Evolutionary conservation across 2,113 vertebrate species (phyloP).

Genomic region (Serinus canaria): DNA sequence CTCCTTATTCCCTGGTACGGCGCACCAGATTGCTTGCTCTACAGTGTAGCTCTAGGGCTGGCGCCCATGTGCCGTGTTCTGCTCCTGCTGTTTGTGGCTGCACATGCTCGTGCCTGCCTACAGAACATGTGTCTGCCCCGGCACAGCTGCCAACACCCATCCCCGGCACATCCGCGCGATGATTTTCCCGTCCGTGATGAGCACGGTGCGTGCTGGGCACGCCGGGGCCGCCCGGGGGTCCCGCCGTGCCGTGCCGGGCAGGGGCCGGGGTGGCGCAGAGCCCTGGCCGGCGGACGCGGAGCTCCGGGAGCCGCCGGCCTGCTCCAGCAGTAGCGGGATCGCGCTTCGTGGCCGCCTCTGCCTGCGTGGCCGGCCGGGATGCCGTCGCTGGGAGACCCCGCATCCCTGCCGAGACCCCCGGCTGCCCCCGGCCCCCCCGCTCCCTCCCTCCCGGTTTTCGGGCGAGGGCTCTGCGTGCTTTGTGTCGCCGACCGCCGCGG

Average conservation of each 20-base stretch:
- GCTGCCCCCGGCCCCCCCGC: not conserved
- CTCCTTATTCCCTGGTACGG: fast-evolving
- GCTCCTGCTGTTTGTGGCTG: not conserved
- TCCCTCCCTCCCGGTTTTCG: not conserved
- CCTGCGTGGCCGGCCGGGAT: not conserved
- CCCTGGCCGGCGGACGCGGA: too few species aligned
- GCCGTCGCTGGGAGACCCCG: not conserved
- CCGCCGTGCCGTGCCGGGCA: not conserved
- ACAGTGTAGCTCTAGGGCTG: not conserved
- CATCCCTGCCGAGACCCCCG: not conserved
- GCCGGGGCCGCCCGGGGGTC: not conserved
- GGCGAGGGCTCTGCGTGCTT: conserved; percentile 42
- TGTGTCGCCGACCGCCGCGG: conserved; percentile 65
- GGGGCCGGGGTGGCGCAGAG: not conserved
- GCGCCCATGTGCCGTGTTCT: fast-evolving
- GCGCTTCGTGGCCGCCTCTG: too few species aligned
- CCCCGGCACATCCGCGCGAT: fast-evolving
- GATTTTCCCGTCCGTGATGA: fast-evolving
- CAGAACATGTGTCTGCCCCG: not conserved
- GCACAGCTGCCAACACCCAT: not conserved
- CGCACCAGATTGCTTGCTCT: not conserved
- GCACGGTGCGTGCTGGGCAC: fast-evolving
- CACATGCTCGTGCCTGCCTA: not conserved
- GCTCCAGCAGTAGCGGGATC: not conserved
- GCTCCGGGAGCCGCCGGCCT: not conserved